phyloP scores from a whole-genome alignment of 2,113 vertebrate species.

The Artemisiospiza belli region DNA sequence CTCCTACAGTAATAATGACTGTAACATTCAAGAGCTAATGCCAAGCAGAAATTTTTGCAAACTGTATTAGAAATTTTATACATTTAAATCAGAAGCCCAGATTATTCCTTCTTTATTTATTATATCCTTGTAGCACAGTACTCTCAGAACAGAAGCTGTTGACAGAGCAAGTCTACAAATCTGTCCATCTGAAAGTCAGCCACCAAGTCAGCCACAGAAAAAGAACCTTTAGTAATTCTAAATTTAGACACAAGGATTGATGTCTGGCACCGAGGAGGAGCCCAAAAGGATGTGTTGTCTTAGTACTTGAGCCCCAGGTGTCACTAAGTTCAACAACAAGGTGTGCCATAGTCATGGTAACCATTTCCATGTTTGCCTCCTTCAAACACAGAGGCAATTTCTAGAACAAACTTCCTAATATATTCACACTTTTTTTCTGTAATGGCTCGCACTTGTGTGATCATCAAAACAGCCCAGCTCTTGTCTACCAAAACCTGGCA shows the following conservation, averaged over 20 bases:
- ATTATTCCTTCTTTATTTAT: not conserved
- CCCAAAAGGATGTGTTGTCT: not conserved
- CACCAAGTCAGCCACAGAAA: not conserved
- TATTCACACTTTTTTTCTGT: not conserved
- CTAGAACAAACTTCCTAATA: not conserved
- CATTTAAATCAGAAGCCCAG: not conserved
- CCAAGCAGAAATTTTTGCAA: not conserved
- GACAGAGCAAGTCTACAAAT: not conserved
- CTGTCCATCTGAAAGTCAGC: not conserved
- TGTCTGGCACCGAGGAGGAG: not conserved
- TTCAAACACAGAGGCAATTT: not conserved
- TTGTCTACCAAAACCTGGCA: not conserved
- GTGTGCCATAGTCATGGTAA: not conserved
- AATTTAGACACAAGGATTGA: not conserved
- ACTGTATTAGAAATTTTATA: not conserved
- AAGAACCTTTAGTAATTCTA: not conserved
- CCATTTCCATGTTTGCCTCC: not conserved
- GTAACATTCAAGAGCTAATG: not conserved
- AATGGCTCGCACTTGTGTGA: not conserved
- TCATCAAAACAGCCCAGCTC: not conserved
- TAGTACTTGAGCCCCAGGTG: not conserved
- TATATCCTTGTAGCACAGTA: not conserved
- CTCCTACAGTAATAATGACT: not conserved
- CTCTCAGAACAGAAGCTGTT: not conserved
- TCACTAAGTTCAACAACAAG: not conserved